phyloP scores from a whole-genome alignment of 37 sponge, comb jelly and placozoan genomes.

The Axinella damicornis region DNA sequence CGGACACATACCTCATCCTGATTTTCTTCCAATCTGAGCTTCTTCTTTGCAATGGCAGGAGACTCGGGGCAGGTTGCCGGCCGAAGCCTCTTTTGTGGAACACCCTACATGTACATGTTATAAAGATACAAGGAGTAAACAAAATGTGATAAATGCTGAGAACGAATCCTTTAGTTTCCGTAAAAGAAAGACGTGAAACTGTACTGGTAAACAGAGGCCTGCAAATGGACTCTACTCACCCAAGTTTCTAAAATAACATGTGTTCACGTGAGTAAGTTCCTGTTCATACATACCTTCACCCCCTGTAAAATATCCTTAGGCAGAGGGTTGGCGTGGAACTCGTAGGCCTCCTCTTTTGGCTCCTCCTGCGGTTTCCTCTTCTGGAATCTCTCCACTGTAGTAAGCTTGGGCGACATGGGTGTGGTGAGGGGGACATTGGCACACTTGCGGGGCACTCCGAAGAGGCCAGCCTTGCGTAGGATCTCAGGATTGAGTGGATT shows the following conservation, averaged over 20 bases:
- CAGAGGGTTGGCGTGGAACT: constrained; percentile 58
- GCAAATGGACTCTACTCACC: no score
- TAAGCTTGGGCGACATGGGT: constrained; percentile 52
- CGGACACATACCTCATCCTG: neutral
- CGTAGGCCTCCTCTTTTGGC: no score
- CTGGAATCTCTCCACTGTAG: constrained; percentile 39
- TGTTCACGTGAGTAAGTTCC: neutral
- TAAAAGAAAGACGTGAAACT: no score
- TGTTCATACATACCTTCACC: constrained; percentile 24
- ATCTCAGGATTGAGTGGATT: constrained; percentile 70
- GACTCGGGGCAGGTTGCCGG: constrained; percentile 56
- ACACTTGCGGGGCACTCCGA: constrained; percentile 57
- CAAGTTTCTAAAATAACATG: neutral
- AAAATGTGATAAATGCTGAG: no score
- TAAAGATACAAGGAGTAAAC: no score
- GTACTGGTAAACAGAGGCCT: no score
- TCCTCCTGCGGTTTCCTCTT: neutral
- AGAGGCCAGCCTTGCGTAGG: constrained; percentile 43
- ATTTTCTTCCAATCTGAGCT: constrained; percentile 23
- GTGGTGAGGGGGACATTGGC: constrained; percentile 10
- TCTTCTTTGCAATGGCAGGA: constrained; percentile 56
- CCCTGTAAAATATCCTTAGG: constrained; percentile 60
- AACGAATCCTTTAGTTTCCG: no score
- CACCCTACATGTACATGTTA: constrained; percentile 34
- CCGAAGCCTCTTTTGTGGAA: constrained; percentile 52